Conservation (phyloP, 2,797 vertebrate species). For the Eutrigla gurnardus region DNA sequence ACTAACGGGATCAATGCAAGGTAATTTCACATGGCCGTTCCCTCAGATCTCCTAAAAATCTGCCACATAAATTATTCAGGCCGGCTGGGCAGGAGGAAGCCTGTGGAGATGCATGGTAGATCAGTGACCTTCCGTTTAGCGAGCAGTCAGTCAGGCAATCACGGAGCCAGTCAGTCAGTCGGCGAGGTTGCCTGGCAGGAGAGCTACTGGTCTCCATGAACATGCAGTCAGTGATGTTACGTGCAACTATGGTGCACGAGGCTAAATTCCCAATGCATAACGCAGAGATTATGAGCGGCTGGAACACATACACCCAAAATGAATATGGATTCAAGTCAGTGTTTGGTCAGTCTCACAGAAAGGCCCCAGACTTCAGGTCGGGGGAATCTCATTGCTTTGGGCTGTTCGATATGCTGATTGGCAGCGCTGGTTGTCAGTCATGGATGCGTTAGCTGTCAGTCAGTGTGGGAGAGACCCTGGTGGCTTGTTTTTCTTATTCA, state of each 20-base stretch:
- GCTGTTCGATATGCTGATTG: slow-evolving; percentile 18
- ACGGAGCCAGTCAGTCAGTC: slow-evolving; percentile 40
- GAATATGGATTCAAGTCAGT: slow-evolving; percentile 39
- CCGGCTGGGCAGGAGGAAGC: slow-evolving; percentile 56
- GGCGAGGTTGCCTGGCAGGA: slow-evolving; percentile 28
- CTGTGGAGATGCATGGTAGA: slow-evolving; percentile 61
- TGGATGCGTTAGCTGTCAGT: slow-evolving; percentile 5
- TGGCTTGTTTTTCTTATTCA: background rate
- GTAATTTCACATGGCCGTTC: slow-evolving; percentile 75
- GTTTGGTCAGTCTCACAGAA: slow-evolving; percentile 21
- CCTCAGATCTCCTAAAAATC: slow-evolving; percentile 78
- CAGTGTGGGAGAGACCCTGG: slow-evolving; percentile 3
- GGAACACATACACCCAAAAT: slow-evolving; percentile 17
- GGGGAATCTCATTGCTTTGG: slow-evolving; percentile 27
- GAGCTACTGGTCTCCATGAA: slow-evolving; percentile 32
- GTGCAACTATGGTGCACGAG: slow-evolving; percentile 21
- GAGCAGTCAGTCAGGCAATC: slow-evolving; percentile 58
- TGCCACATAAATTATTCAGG: slow-evolving; percentile 78
- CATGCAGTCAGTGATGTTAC: slow-evolving; percentile 41
- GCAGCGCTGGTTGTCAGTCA: background rate
- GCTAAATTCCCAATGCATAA: slow-evolving; percentile 38
- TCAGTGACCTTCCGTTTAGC: slow-evolving; percentile 74
- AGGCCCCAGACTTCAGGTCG: background rate
- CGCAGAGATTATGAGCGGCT: slow-evolving; percentile 13
- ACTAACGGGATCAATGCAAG: slow-evolving; percentile 75